Evolutionary conservation across 2,888 invertebrate genomes (phyloP).

Genomic region (Ellobium chinense): DNA sequence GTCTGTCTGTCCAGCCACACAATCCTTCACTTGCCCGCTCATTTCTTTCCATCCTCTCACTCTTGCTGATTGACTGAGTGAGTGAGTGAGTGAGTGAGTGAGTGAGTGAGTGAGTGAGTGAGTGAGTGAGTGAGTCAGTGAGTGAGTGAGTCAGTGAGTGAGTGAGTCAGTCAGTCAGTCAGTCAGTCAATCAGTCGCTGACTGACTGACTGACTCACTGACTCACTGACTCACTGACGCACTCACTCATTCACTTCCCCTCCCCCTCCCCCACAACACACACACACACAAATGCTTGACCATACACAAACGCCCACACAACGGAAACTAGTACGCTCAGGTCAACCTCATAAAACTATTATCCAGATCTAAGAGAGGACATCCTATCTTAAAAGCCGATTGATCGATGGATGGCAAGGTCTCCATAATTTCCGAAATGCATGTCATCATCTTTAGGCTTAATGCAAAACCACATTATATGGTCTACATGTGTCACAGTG

Average conservation of each 20-base stretch:
- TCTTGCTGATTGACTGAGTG: neutral
- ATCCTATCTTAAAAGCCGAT: too few species aligned
- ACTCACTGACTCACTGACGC: neutral
- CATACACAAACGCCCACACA: neutral
- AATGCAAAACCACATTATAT: too few species aligned
- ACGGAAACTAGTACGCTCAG: neutral
- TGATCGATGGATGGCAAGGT: too few species aligned
- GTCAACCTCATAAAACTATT: neutral
- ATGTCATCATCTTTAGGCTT: too few species aligned
- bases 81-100: neutral
- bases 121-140: neutral
- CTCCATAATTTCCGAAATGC: too few species aligned
- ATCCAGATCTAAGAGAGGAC: too few species aligned
- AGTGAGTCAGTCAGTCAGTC: neutral
- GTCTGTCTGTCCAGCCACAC: too few species aligned
- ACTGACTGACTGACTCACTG: neutral
- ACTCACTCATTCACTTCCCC: neutral
- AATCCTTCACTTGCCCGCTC: too few species aligned
- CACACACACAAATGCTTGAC: neutral
- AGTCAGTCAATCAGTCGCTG: neutral
- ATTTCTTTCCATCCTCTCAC: neutral
- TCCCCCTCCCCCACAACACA: neutral
- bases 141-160: neutral
- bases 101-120: neutral
- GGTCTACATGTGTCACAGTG: too few species aligned